phyloP scores from a whole-genome alignment of 2,888 invertebrate species.

The Volucella inflata region DNA sequence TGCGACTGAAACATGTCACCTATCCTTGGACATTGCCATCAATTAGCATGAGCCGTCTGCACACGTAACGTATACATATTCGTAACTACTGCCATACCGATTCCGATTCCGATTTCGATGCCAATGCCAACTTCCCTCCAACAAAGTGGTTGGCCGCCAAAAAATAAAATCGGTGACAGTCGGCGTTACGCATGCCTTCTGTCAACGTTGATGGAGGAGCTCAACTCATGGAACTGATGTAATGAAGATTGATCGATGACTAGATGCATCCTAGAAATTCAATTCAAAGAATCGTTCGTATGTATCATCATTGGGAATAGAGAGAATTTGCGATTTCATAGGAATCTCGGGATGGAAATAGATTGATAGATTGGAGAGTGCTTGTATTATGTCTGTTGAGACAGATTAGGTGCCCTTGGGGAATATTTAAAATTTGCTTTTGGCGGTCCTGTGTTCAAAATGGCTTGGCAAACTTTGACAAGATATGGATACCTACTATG shows the following conservation, averaged over 20 bases:
- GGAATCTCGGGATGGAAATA: slow-evolving; percentile 28
- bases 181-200: slow-evolving; percentile 51
- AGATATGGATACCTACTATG: slow-evolving; percentile 2
- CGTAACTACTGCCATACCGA: slow-evolving; percentile 9
- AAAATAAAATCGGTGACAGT: slow-evolving; percentile 54
- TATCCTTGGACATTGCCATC: slow-evolving; percentile 61
- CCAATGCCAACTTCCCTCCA: not conserved
- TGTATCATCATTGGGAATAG: slow-evolving; percentile 9
- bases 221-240: slow-evolving; percentile 56
- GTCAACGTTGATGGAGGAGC: slow-evolving; percentile 71
- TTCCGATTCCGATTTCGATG: not conserved
- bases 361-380: slow-evolving; percentile 59
- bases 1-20: slow-evolving; percentile 63
- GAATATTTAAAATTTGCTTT: slow-evolving; percentile 27
- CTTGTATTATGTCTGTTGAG: slow-evolving; percentile 46
- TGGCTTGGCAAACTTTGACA: slow-evolving; percentile 27
- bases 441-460: slow-evolving; percentile 7
- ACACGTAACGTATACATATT: not conserved
- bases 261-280: slow-evolving; percentile 62
- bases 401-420: slow-evolving; percentile 30
- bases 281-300: slow-evolving; percentile 53
- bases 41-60: slow-evolving; percentile 59
- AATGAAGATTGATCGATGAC: slow-evolving; percentile 69
- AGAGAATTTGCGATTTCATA: not conserved
- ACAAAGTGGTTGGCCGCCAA: slow-evolving; percentile 61